Percentiles rank a stretch among this genome's conserved stretches.
Conservation (phyloP, 2,888 invertebrate genomes). For the Cinara cedri region DNA sequence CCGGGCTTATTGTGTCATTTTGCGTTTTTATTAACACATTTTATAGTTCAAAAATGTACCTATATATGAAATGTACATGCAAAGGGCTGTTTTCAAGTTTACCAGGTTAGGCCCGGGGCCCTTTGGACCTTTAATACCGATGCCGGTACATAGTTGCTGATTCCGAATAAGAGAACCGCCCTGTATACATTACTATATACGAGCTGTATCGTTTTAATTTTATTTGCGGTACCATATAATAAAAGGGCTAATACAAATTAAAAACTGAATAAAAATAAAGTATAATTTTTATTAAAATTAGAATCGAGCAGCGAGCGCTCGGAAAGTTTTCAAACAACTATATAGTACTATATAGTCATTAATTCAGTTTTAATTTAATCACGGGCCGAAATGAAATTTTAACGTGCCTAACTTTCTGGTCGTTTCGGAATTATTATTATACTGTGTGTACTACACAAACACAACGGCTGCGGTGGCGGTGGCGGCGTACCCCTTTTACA, state of each 20-base stretch:
- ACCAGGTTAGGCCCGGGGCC: too few relatives aligned
- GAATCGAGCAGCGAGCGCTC: constrained; percentile 25
- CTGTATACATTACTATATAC: too few relatives aligned
- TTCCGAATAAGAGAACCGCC: too few relatives aligned
- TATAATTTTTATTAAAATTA: constrained; percentile 54
- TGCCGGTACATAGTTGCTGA: too few relatives aligned
- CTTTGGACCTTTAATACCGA: too few relatives aligned
- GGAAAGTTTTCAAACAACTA: constrained; percentile 46
- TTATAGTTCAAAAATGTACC: too few relatives aligned
- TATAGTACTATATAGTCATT: constrained; percentile 30
- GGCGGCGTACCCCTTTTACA: constrained; percentile 53
- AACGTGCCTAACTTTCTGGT: constrained; percentile 52
- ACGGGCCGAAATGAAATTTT: constrained; percentile 52
- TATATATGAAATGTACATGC: too few relatives aligned
- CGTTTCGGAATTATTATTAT: constrained; percentile 40
- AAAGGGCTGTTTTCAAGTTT: too few relatives aligned
- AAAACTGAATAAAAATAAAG: constrained; percentile 48
- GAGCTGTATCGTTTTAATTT: too few relatives aligned
- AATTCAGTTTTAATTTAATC: constrained; percentile 57
- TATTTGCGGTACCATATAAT: background rate
- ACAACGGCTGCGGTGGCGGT: constrained; percentile 11
- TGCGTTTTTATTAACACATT: too few relatives aligned
- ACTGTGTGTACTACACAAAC: constrained; percentile 33
- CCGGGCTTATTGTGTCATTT: too few relatives aligned
- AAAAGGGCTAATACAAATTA: constrained; percentile 48